A percentile compares a stretch with the other conserved stretches of the same genome.
Conservation (phyloP, 2,888 invertebrate species). For the Drosophila koepferae region DNA sequence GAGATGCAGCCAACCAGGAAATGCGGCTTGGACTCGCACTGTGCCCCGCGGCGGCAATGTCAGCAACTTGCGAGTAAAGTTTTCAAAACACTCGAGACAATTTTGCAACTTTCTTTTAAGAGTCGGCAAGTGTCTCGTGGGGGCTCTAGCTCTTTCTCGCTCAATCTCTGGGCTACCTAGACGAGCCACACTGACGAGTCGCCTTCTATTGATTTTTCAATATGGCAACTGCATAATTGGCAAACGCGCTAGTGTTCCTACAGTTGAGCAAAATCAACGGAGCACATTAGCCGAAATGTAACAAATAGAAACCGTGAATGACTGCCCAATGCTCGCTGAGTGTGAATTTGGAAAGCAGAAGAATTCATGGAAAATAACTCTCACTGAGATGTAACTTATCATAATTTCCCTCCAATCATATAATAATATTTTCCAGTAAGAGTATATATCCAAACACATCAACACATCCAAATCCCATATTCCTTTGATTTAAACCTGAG, state of each 20-base stretch:
- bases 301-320: neutral
- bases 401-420: neutral
- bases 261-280: slow-evolving; percentile 64
- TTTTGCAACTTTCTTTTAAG: slow-evolving; percentile 75
- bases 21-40: slow-evolving; percentile 63
- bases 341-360: neutral
- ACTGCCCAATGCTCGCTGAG: neutral
- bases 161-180: neutral
- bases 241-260: slow-evolving; percentile 26
- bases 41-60: slow-evolving; percentile 32
- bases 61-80: slow-evolving; percentile 56
- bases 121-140: slow-evolving; percentile 41
- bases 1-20: slow-evolving; percentile 65
- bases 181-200: slow-evolving; percentile 60
- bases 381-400: too few relatives aligned
- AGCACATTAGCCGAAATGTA: slow-evolving; percentile 36
- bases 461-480: neutral
- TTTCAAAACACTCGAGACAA: slow-evolving; percentile 81
- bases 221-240: slow-evolving; percentile 69
- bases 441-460: neutral
- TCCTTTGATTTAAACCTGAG: neutral
- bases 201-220: slow-evolving; percentile 68
- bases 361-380: neutral
- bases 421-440: neutral
- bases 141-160: neutral